Conservation (phyloP, 2,113 vertebrate genomes). For the Platichthys flesus region DNA sequence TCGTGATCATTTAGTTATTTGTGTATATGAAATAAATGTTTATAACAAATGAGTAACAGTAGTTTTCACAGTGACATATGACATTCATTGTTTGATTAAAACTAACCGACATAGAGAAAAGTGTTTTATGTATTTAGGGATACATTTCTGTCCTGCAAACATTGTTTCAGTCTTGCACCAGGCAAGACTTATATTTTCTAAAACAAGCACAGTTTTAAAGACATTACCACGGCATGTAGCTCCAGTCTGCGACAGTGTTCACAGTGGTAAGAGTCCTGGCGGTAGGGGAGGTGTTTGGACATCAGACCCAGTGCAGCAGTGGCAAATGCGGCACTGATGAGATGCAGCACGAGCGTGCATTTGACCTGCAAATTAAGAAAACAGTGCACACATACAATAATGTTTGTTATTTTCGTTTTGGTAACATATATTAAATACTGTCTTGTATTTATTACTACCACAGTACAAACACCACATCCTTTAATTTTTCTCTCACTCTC, state of each 20-base stretch:
- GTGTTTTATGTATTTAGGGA: background rate
- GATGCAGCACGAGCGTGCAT: constrained; percentile 79
- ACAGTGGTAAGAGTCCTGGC: constrained; percentile 85
- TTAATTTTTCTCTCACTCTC: no score
- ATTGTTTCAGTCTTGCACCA: constrained; percentile 80
- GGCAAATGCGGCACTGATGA: constrained; percentile 82
- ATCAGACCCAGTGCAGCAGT: constrained; percentile 82
- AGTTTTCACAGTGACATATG: no score
- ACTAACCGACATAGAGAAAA: background rate
- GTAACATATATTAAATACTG: no score
- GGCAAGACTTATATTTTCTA: constrained; percentile 43
- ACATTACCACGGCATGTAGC: constrained; percentile 80
- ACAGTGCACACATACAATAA: background rate
- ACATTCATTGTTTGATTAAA: background rate
- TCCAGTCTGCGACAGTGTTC: constrained; percentile 83
- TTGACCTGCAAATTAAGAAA: constrained; percentile 72
- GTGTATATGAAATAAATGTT: background rate
- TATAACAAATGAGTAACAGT: no score
- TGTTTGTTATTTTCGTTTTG: no score
- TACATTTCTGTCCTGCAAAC: constrained; percentile 57
- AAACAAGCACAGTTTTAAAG: background rate
- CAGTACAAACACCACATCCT: no score
- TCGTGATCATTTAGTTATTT: background rate
- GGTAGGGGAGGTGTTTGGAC: constrained; percentile 85
- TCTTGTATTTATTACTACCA: no score